Evolutionary conservation across 2,113 vertebrate genomes (phyloP), one percentile per base, ranked within the genome.

Genomic region (Atractosteus spatula): DNA sequence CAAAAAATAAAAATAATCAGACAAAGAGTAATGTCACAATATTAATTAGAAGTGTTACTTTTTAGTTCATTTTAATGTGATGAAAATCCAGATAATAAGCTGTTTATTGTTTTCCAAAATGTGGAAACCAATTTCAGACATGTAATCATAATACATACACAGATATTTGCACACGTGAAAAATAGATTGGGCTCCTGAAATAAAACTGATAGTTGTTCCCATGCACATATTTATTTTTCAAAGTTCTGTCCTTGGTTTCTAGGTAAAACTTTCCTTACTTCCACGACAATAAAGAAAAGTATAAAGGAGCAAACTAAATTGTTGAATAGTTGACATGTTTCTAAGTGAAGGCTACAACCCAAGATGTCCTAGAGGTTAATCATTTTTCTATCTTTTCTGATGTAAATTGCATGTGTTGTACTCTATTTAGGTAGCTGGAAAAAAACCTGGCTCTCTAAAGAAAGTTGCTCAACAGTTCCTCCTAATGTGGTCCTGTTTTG

Each of bases 401-500:
- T 92, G 91, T 78, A 88, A 93, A 93, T 91, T 13, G 4, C 17
- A 64, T 6, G 6, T n/a, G 3, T 80, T 76, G 76, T 59, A 87
- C 80, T 78, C 85, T 81, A 87, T 90, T 77, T 90, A 99, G 97
- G 95, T 98, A 91, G 95, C 97, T 71, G 93, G 93, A 80, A 96
- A 96, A 92, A 95, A 93, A 91, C 94, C 95, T 82, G 96, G 96
- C 41, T 95, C 88, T 75, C 87, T 99, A 90, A 98, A 96, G 92
- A 98, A 96, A 88, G 93, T 98, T 75, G 96, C 97, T 68, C 97
- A 98, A 79, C 97, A 99, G 90, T 99, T 99, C 88, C 94, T 99
- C 74, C 88, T 99, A 87, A 99, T 99, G 96, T 99, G 97, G 97
- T 99, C 97, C 54, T 99, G 97, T 85, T 99, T 99, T 8, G 97